Evolutionary conservation across 1,140 invertebrate species (phyloP).

Genomic region (Drosophila pandora): DNA sequence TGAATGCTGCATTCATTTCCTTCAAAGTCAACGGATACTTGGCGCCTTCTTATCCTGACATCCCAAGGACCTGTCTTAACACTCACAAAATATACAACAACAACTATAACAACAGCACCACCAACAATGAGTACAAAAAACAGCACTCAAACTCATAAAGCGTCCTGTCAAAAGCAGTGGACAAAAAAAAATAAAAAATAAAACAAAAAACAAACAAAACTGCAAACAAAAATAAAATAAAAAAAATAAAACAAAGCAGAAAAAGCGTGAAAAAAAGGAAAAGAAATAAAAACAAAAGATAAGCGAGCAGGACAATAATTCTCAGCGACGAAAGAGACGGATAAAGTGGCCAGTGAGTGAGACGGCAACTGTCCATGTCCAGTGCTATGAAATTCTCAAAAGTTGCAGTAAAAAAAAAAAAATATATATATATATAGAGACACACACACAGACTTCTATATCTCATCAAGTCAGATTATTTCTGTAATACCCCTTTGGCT

Average conservation of each 20-base stretch:
- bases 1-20: slow-evolving; percentile 26
- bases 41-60: slow-evolving; percentile 44
- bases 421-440: not conserved
- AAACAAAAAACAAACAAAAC: not conserved
- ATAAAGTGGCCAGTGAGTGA: not conserved
- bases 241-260: slow-evolving; percentile 3
- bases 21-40: slow-evolving; percentile 34
- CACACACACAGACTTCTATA: not conserved
- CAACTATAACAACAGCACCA: not conserved
- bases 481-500: not conserved
- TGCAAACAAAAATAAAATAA: slow-evolving; percentile 4
- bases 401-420: slow-evolving; percentile 14
- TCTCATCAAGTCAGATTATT: not conserved
- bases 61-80: slow-evolving; percentile 47
- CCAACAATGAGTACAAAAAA: slow-evolving; percentile 21
- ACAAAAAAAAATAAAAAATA: slow-evolving; percentile 18
- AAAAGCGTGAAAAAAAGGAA: slow-evolving; percentile 18
- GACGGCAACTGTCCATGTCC: not conserved
- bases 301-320: slow-evolving; percentile 39
- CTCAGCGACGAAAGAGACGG: slow-evolving; percentile 9
- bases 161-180: slow-evolving; percentile 35
- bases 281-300: slow-evolving; percentile 31
- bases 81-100: slow-evolving; percentile 11
- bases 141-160: slow-evolving; percentile 49
- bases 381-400: slow-evolving; percentile 14